Evolutionary conservation across 2,888 invertebrate species (phyloP).

Genomic region (Hydroisotoma schaefferi): DNA sequence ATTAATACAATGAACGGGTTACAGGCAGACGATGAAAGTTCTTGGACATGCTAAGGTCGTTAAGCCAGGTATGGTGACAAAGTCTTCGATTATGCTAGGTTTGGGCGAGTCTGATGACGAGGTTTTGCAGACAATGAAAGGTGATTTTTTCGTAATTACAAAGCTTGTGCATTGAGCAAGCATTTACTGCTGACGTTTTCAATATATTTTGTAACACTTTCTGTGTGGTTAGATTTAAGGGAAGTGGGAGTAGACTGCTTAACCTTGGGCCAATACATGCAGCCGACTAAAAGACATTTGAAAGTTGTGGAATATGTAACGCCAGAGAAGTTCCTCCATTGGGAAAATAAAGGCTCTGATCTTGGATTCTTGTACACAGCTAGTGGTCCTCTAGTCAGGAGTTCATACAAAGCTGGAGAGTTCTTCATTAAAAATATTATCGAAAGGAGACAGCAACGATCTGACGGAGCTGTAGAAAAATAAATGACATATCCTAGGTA

Average conservation of each 20-base stretch:
- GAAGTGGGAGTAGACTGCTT: conserved; percentile 84
- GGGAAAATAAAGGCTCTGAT: conserved; percentile 75
- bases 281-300: conserved; percentile 93
- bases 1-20: no score
- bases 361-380: conserved; percentile 95
- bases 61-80: conserved; percentile 82
- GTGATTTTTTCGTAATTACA: conserved; percentile 51
- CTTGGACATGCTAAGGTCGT: conserved; percentile 74
- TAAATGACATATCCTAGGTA: no score
- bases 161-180: not conserved
- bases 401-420: conserved; percentile 97
- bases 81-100: conserved; percentile 97
- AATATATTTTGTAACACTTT: not conserved
- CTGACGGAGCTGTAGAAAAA: no score
- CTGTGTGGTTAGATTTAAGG: conserved; percentile 65
- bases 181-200: not conserved
- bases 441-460: conserved; percentile 53
- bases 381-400: conserved; percentile 93
- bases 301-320: conserved; percentile 94
- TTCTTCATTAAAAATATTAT: conserved; percentile 80
- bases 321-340: conserved; percentile 83
- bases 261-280: conserved; percentile 99
- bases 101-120: conserved; percentile 85
- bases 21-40: conserved; percentile 77
- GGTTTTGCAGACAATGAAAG: conserved; percentile 77